Conservation (phyloP, 2,888 invertebrate species). For the Hemistola chrysoprasaria region DNA sequence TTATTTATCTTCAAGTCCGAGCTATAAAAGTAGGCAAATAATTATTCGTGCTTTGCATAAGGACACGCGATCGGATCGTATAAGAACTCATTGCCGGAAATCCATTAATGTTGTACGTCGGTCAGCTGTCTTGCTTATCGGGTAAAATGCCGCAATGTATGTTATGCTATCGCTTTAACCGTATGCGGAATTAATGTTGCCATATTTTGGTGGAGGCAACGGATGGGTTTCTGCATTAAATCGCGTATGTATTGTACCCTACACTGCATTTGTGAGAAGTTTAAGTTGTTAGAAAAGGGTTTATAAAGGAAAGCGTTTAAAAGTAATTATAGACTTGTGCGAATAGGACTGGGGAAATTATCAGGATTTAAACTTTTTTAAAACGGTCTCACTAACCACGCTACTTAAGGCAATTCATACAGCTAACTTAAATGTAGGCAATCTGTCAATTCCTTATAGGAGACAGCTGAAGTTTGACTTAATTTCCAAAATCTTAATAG, state of each 20-base stretch:
- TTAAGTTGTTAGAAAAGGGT: too few species aligned
- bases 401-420: too few species aligned
- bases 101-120: constrained; percentile 61
- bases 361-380: too few species aligned
- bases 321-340: too few species aligned
- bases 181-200: constrained; percentile 20
- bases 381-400: too few species aligned
- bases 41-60: constrained; percentile 61
- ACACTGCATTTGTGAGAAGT: not conserved
- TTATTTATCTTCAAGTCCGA: constrained; percentile 37
- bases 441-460: too few species aligned
- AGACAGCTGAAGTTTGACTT: too few species aligned
- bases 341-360: too few species aligned
- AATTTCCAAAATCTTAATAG: too few species aligned
- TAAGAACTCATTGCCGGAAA: constrained; percentile 45
- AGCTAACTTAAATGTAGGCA: too few species aligned
- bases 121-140: constrained; percentile 48
- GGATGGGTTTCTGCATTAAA: constrained; percentile 19
- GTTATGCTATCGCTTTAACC: constrained; percentile 34
- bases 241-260: not conserved
- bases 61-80: constrained; percentile 47
- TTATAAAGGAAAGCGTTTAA: too few species aligned
- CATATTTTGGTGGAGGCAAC: constrained; percentile 21
- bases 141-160: constrained; percentile 51
- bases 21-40: constrained; percentile 61